Evolutionary conservation across 2,888 invertebrate species (phyloP).

Genomic region (Mechanitis messenoides): DNA sequence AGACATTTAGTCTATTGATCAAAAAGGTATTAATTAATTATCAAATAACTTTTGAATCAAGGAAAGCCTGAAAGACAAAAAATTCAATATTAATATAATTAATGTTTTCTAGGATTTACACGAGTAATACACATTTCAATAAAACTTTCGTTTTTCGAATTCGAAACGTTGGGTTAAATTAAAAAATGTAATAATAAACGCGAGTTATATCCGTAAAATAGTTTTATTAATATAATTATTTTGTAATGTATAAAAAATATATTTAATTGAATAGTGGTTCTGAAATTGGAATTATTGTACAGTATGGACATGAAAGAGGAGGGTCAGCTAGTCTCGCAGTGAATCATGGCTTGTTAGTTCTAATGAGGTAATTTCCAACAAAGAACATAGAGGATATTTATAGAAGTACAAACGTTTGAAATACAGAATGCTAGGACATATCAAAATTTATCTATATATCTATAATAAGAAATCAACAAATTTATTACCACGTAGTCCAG

Average conservation of each 20-base stretch:
- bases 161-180: too few relatives aligned
- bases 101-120: too few relatives aligned
- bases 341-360: not conserved
- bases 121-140: too few relatives aligned
- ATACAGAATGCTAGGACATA: too few relatives aligned
- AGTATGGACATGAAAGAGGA: constrained; percentile 24
- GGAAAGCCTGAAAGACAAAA: too few relatives aligned
- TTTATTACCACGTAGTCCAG: not conserved
- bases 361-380: not conserved
- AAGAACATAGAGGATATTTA: not conserved
- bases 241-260: not conserved
- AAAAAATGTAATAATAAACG: too few relatives aligned
- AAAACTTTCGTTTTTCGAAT: too few relatives aligned
- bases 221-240: too few relatives aligned
- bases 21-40: constrained; percentile 1
- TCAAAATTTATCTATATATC: too few relatives aligned
- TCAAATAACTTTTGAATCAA: not conserved
- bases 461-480: not conserved
- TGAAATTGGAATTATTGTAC: constrained; percentile 26
- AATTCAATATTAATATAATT: too few relatives aligned
- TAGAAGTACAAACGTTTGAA: not conserved
- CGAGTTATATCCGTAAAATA: too few relatives aligned
- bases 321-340: constrained; percentile 6
- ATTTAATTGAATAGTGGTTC: too few relatives aligned
- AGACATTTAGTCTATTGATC: not conserved